Evolutionary conservation across 2,888 invertebrate genomes (phyloP).

Genomic region (Volucella bombylans): DNA sequence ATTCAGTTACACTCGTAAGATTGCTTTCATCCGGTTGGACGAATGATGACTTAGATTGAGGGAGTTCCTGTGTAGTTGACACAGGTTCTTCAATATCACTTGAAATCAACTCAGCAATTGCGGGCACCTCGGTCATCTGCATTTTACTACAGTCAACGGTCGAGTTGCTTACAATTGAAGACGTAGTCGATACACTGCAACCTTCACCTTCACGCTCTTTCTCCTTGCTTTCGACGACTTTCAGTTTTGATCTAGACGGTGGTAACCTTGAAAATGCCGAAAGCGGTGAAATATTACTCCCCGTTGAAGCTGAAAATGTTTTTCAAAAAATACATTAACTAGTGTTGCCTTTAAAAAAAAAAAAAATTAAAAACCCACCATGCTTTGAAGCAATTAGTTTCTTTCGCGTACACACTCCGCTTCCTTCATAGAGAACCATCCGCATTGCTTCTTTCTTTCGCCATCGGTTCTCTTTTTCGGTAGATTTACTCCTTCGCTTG

Average conservation of each 20-base stretch:
- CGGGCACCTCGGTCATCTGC: constrained; percentile 12
- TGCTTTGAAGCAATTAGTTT: constrained; percentile 55
- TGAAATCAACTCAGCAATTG: constrained; percentile 11
- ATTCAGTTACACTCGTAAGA: constrained; percentile 75
- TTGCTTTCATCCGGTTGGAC: constrained; percentile 63
- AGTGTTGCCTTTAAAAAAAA: background rate
- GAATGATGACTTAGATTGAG: constrained; percentile 35
- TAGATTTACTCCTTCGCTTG: constrained; percentile 58
- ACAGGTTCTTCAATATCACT: constrained; percentile 60
- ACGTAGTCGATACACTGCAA: constrained; percentile 62
- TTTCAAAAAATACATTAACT: background rate
- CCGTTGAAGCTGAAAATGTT: constrained; percentile 59
- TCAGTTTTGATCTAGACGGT: constrained; percentile 3
- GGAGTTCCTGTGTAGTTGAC: constrained; percentile 67
- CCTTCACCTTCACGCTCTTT: constrained; percentile 35
- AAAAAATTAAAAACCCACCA: constrained; percentile 18
- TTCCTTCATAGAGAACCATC: constrained; percentile 71
- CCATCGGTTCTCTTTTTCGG: constrained; percentile 76
- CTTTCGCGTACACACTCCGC: constrained; percentile 54
- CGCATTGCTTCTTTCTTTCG: constrained; percentile 73
- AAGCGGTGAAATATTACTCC: constrained; percentile 66
- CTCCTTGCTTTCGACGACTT: constrained; percentile 12
- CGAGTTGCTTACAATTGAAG: constrained; percentile 52
- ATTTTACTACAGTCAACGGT: constrained; percentile 22
- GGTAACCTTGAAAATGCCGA: constrained; percentile 23